phyloP scores from a whole-genome alignment of 2,888 invertebrate genomes.

The Baccha elongata region DNA sequence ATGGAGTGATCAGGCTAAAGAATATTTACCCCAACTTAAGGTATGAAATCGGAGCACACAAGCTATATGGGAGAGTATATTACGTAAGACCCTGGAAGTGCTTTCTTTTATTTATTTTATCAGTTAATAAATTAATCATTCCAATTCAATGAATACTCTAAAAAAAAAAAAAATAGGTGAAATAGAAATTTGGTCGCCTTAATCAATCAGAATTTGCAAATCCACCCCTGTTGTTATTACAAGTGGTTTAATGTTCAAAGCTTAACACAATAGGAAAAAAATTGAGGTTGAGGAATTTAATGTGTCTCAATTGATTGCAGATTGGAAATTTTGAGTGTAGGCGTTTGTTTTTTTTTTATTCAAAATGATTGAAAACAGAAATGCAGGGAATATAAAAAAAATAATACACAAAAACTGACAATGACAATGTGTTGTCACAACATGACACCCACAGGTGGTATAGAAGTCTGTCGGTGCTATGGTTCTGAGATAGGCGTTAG shows the following conservation, averaged over 20 bases:
- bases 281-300: constrained; percentile 64
- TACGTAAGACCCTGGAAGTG: too few species aligned
- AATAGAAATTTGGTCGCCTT: too few species aligned
- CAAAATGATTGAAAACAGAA: constrained; percentile 35
- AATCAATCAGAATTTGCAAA: too few species aligned
- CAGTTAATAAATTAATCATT: too few species aligned
- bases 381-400: constrained; percentile 14
- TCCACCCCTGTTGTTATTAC: too few species aligned
- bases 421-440: constrained; percentile 63
- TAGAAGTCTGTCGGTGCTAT: constrained; percentile 18
- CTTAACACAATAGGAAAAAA: constrained; percentile 44
- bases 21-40: too few species aligned
- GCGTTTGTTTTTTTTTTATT: constrained; percentile 26
- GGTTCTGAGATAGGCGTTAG: constrained; percentile 40
- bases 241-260: constrained; percentile 39
- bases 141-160: too few species aligned
- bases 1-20: too few species aligned
- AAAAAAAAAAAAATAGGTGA: too few species aligned
- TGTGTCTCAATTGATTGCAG: constrained; percentile 65
- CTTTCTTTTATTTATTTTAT: too few species aligned
- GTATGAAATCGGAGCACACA: too few species aligned
- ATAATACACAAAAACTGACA: constrained; percentile 45
- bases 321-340: constrained; percentile 56
- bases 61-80: too few species aligned
- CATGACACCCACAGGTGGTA: constrained; percentile 61